Percentiles rank a stretch among this genome's conserved stretches.
Conservation (phyloP, 2,888 invertebrate genomes). For the Caenorhabditis sp. region DNA sequence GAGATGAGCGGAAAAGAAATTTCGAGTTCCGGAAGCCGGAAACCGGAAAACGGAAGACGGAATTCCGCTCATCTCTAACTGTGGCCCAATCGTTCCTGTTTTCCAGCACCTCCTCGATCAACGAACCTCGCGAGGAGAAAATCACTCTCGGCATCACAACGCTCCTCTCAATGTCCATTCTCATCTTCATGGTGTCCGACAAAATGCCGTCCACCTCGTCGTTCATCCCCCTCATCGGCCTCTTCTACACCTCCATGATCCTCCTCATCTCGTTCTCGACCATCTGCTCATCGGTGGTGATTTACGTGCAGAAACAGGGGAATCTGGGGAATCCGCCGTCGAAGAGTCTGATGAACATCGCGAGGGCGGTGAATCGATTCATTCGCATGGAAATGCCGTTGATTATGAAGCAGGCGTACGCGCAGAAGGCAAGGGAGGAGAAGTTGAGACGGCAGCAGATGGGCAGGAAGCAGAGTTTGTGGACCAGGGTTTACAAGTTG, state of each 20-base stretch:
- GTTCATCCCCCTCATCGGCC: conserved; percentile 85
- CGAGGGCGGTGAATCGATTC: conserved; percentile 74
- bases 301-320: conserved; percentile 84
- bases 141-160: conserved; percentile 81
- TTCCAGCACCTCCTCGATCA: conserved; percentile 77
- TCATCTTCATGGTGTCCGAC: conserved; percentile 83
- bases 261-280: conserved; percentile 85
- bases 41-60: too few species aligned
- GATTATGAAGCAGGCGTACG: conserved; percentile 81
- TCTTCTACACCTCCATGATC: conserved; percentile 85
- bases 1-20: too few species aligned
- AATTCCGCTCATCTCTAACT: too few species aligned
- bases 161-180: conserved; percentile 84
- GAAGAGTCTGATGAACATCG: conserved; percentile 75
- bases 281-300: conserved; percentile 84
- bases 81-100: too few species aligned
- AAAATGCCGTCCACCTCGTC: conserved; percentile 85
- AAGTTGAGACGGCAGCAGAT: conserved; percentile 68
- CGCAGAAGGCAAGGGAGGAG: conserved; percentile 78
- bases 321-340: conserved; percentile 80
- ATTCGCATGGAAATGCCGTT: conserved; percentile 80
- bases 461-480: conserved; percentile 74
- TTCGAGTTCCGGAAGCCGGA: too few species aligned
- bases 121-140: conserved; percentile 79
- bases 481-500: conserved; percentile 72